Base-by-base conservation (phyloP, 2,797 vertebrate species). In the Pangasius macronema region DNA sequence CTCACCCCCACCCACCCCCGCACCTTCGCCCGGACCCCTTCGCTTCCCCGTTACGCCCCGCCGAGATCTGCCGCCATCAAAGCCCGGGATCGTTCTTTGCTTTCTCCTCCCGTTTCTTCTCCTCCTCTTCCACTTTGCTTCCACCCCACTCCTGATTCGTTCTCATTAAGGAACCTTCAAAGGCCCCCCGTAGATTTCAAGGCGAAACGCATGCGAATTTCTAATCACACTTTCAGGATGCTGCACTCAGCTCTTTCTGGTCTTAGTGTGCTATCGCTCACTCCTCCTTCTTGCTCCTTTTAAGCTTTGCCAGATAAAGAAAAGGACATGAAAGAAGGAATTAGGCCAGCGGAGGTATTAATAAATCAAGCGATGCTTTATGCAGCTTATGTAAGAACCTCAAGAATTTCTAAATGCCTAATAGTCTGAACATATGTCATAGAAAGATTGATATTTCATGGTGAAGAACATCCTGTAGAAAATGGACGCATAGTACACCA, bases 131-230 rank as follows among this genome's bases (percentile, higher is more conserved):
- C 93, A 96, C 93, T 87, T 86, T 80, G 53, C 88, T 96, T 97
- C 96, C 95, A 97, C 95, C 96, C 95, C 95, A 94, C 95, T 96
- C 96, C 96, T 95, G 94, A 96, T 95, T 95, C 96, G 93, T 93
- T 96, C 96, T 99, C 97, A 97, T 98, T 98, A 98, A 96, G 95
- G 88, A 93, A 94, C 95, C 95, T 97, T 96, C 96, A 97, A 97
- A 96, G 96, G 93, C 93, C 96, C 96, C 93, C 95, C 95, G 96
- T 96, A 95, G 96, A 98, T 98, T 94, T 97, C 97, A 97, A 97
- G 97, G 97, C 96, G 51, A 86, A 91, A 96, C n/a, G 84, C 96
- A 96, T 97, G 96, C 97, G 96, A 97, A 98, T 98, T 97, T 98
- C 97, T 98, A 97, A 98, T 98, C 96, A 96, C 96, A 95, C 95